phyloP scores from a whole-genome alignment of 2,113 vertebrate genomes.

The Panurus biarmicus region DNA sequence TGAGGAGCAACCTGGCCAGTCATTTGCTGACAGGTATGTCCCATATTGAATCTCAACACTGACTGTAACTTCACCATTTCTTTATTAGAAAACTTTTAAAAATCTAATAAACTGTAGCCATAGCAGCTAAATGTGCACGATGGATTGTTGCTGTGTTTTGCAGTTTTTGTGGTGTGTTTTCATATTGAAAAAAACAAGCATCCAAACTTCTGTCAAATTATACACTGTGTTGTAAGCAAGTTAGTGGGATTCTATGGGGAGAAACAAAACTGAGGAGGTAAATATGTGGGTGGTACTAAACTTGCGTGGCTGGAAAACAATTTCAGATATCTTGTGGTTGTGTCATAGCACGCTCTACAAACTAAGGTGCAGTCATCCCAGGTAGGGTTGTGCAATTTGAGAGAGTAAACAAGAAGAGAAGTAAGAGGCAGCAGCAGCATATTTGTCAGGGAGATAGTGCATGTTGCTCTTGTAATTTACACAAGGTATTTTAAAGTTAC shows the following conservation, averaged over 20 bases:
- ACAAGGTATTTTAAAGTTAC: neutral
- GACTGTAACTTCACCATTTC: neutral
- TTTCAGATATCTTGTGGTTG: neutral
- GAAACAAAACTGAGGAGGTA: neutral
- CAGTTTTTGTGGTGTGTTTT: neutral
- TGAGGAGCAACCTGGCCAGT: constrained; percentile 10
- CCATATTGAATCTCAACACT: neutral
- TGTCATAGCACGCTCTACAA: neutral
- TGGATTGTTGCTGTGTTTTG: neutral
- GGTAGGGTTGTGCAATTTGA: neutral
- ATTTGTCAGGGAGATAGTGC: neutral
- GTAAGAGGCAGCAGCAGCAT: neutral
- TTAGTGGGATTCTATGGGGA: neutral
- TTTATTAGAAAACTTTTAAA: neutral
- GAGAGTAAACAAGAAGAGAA: constrained; percentile 3
- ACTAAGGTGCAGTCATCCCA: neutral
- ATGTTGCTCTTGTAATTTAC: neutral
- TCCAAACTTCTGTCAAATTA: neutral
- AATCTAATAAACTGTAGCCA: neutral
- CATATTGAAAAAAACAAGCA: neutral
- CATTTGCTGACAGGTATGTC: constrained; percentile 35
- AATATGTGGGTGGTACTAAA: neutral
- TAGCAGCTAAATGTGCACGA: neutral
- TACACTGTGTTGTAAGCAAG: neutral
- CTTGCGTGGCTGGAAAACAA: neutral